phyloP scores from a whole-genome alignment of 1,140 invertebrate genomes.

The Plectrocnemia conspersa region DNA sequence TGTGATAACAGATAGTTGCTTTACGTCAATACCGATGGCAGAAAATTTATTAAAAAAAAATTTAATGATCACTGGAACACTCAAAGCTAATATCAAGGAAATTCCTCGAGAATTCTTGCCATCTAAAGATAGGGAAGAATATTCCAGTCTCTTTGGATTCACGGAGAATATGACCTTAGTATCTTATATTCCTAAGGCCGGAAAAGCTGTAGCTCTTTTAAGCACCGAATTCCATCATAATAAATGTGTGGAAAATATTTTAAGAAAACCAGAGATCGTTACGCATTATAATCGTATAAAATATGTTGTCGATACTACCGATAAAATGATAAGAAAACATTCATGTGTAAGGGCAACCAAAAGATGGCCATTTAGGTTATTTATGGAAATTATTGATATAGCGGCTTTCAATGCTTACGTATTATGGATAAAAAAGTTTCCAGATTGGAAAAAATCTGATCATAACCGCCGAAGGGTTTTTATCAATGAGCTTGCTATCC shows the following conservation, averaged over 20 bases:
- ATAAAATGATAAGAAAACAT: neutral
- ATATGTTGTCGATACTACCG: slow-evolving; percentile 37
- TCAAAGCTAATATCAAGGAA: slow-evolving; percentile 27
- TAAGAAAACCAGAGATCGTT: slow-evolving; percentile 30
- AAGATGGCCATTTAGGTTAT: slow-evolving; percentile 4
- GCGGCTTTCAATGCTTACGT: neutral
- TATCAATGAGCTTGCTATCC: neutral
- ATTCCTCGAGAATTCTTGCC: slow-evolving; percentile 27
- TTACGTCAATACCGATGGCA: neutral
- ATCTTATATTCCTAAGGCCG: slow-evolving; percentile 1
- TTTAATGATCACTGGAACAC: slow-evolving; percentile 21
- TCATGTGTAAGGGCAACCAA: neutral
- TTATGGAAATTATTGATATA: slow-evolving; percentile 5
- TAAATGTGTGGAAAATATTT: slow-evolving; percentile 11
- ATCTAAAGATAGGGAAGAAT: slow-evolving; percentile 19
- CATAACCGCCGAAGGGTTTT: neutral
- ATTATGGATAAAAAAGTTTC: slow-evolving; percentile 3
- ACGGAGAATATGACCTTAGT: slow-evolving; percentile 16
- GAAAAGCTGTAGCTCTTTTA: slow-evolving; percentile 2
- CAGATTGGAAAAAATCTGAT: neutral
- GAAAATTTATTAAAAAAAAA: neutral
- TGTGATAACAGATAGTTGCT: slow-evolving; percentile 4
- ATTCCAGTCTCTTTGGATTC: too few species aligned
- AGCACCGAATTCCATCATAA: neutral
- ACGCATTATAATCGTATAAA: slow-evolving; percentile 40